phyloP scores from a whole-genome alignment of 2,888 invertebrate genomes.

The Zelleria hepariella region DNA sequence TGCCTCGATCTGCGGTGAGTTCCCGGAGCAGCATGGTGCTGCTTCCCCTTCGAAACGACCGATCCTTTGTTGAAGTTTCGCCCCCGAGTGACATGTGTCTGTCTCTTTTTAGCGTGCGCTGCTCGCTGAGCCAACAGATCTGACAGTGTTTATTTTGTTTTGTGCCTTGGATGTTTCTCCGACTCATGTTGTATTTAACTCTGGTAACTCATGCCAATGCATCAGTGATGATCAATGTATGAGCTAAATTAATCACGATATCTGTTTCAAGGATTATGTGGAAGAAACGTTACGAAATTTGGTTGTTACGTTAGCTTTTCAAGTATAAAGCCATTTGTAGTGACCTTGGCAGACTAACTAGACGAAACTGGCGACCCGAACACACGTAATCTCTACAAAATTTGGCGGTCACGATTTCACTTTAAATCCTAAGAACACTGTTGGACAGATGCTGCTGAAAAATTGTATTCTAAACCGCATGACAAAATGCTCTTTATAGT shows the following conservation, averaged over 20 bases:
- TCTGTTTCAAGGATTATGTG: constrained; percentile 20
- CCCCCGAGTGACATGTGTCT: constrained; percentile 47
- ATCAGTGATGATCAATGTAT: constrained; percentile 9
- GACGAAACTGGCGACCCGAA: constrained; percentile 44
- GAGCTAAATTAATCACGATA: constrained; percentile 5
- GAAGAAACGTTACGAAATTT: constrained; percentile 24
- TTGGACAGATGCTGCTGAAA: not conserved
- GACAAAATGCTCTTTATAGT: not conserved
- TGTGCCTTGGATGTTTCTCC: constrained; percentile 18
- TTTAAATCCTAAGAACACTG: constrained; percentile 10
- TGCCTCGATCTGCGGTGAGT: constrained; percentile 71
- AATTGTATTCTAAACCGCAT: not conserved
- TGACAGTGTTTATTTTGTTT: constrained; percentile 37
- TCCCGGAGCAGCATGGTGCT: constrained; percentile 33
- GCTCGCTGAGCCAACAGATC: constrained; percentile 38
- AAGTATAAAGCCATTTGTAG: constrained; percentile 53
- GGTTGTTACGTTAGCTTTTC: constrained; percentile 34
- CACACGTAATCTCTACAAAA: constrained; percentile 48
- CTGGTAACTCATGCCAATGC: constrained; percentile 12
- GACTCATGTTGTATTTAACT: not conserved
- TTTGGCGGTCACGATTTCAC: constrained; percentile 50
- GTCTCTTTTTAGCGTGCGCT: constrained; percentile 58
- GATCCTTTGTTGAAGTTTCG: constrained; percentile 63
- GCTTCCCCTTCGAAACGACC: constrained; percentile 39
- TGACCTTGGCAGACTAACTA: constrained; percentile 57